Evolutionary conservation across 2,797 vertebrate genomes (phyloP).

Genomic region (Notolepis coatsorum): DNA sequence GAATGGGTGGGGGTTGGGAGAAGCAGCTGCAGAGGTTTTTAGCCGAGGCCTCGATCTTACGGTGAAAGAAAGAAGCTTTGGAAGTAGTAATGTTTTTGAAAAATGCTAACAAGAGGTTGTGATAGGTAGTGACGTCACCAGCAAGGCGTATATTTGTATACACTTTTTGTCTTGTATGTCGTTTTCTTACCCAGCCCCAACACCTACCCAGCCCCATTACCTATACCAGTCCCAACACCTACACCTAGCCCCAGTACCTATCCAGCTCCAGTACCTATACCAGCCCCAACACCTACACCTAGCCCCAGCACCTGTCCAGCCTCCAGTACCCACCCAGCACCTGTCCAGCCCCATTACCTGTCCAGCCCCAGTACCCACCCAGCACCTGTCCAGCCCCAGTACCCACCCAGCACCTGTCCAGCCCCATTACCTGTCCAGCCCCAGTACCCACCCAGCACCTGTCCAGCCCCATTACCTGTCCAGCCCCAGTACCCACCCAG

Average conservation of each 20-base stretch:
- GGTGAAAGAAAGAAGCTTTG: too few relatives aligned
- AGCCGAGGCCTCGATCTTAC: too few relatives aligned
- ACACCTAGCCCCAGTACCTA: constrained; percentile 67
- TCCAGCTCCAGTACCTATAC: constrained; percentile 41
- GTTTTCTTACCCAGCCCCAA: too few relatives aligned
- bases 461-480: too few relatives aligned
- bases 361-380: constrained; percentile 54
- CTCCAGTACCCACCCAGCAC: constrained; percentile 26
- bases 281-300: constrained; percentile 68
- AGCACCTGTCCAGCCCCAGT: constrained; percentile 52
- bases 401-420: constrained; percentile 11
- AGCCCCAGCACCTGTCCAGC: constrained; percentile 62
- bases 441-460: constrained; percentile 41
- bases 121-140: too few relatives aligned
- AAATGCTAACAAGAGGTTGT: too few relatives aligned
- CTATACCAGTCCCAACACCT: constrained; percentile 51
- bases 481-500: too few relatives aligned
- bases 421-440: constrained; percentile 69
- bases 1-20: too few relatives aligned
- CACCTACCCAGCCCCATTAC: constrained; percentile 38
- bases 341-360: constrained; percentile 54
- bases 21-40: too few relatives aligned
- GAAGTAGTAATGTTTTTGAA: too few relatives aligned
- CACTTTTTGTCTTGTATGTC: too few relatives aligned
- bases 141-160: too few relatives aligned